Evolutionary conservation across 2,113 vertebrate species (phyloP).

Genomic region (Melanostigma gelatinosum): DNA sequence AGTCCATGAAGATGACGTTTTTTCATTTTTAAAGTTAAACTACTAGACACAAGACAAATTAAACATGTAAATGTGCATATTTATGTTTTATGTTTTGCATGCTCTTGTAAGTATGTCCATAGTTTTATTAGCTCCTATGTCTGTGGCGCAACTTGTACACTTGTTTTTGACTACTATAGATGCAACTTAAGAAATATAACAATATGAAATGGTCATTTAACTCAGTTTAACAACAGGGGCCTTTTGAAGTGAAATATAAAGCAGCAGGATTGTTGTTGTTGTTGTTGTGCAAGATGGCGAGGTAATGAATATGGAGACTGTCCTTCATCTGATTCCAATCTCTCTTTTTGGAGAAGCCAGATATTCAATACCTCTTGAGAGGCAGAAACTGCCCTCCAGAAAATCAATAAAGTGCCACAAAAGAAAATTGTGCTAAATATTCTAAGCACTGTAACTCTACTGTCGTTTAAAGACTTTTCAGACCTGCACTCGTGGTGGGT

Average conservation of each 20-base stretch:
- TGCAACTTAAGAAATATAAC: neutral
- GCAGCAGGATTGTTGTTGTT: neutral
- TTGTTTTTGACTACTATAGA: no score
- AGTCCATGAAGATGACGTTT: neutral
- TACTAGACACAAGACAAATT: neutral
- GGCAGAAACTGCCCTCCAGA: neutral
- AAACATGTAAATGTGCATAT: neutral
- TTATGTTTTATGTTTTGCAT: neutral
- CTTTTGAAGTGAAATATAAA: neutral
- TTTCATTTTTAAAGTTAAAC: neutral
- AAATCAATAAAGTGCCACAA: neutral
- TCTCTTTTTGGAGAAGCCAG: neutral
- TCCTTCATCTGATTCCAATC: constrained; percentile 7
- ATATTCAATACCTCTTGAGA: constrained; percentile 5
- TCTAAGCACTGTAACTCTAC: neutral
- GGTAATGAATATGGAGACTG: neutral
- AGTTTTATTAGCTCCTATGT: neutral
- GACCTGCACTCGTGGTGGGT: constrained; percentile 89
- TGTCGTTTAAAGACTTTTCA: constrained; percentile 22
- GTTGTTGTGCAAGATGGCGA: neutral
- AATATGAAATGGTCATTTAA: neutral
- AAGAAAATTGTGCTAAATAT: neutral
- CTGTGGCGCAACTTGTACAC: neutral
- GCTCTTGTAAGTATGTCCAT: neutral
- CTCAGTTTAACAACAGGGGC: neutral